Evolutionary conservation across 2,113 vertebrate species (phyloP), one percentile per base, ranked within the genome.

Genomic region (Turdus rufiventris): DNA sequence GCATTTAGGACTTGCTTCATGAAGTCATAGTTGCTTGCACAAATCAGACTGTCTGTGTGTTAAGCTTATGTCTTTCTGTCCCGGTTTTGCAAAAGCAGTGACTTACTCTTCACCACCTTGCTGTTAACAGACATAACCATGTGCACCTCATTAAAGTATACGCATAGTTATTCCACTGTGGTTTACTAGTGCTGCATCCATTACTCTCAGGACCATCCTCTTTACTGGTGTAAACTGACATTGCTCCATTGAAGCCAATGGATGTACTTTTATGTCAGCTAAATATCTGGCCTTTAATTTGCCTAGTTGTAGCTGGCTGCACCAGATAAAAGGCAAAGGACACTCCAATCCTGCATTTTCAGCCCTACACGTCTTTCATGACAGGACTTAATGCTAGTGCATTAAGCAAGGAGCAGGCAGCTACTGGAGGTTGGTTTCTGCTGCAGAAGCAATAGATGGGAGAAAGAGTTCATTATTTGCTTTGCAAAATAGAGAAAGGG

Each of bases 401-500:
- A 14, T 85, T 94, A 78, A 91, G 66, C 12, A 34, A 89, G 88
- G 68, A 89, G 67, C 70, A 74, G 72, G 79, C 33, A 75, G 36
- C 74, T 85, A 7, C 57, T 85, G 36, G 81, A 72, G 71, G 76
- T 34, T 93, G 85, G 88, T 81, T 93, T 93, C 76, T 85, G 84
- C 74, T 95, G 58, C 84, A 88, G 36, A 75, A 85, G 48, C 79
- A 96, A 53, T 75, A 85, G 82, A n/a, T 72, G 80, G 68, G 78
- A 94, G 72, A 83, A 85, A 80, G 19, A 72, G 33, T 36, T 93
- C 62, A 93, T 80, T 63, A 57, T 93, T 95, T 88, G 83, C 89
- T 94, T 86, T 75, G 79, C 67, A 86, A 93, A 94, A 86, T 50
- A 92, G 82, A 92, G 91, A 85, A 72, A 93, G 42, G 88, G 62